A percentile compares a stretch with the other conserved stretches of the same genome.
These are phyloP conservation scores for Micronisus gabar DNA, from an alignment of 2,113 vertebrate genomes.

Conservation along the genomic window DNA sequence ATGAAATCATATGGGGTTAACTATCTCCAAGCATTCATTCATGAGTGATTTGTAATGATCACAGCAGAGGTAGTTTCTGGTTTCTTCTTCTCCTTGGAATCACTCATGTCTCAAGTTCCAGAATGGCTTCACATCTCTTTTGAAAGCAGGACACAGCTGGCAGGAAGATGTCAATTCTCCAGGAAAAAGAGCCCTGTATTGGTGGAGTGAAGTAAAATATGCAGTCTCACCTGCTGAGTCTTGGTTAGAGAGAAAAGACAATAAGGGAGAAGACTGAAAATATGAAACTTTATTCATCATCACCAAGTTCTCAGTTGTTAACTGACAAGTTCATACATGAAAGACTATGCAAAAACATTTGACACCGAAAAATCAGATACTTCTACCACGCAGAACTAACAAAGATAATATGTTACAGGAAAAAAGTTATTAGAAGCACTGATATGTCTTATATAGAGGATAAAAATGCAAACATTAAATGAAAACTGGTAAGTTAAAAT, in stretches of 20 bases:
- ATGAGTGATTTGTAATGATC: not conserved
- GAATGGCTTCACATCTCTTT: not conserved
- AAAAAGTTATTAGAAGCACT: not conserved
- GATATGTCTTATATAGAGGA: not conserved
- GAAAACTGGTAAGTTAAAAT: conserved; percentile 9
- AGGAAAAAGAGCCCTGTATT: not conserved
- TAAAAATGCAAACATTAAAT: not conserved
- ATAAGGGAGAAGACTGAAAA: not conserved
- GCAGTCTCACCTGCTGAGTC: not conserved
- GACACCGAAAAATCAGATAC: not conserved
- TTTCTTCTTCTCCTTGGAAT: conserved; percentile 20
- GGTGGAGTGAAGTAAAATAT: not conserved
- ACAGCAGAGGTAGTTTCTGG: not conserved
- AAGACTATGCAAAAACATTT: not conserved
- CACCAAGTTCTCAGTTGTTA: not conserved
- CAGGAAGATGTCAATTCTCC: not conserved
- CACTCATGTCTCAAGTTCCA: not conserved
- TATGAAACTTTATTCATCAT: not conserved
- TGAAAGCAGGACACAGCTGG: not conserved
- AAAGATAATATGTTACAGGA: not conserved
- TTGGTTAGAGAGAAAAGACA: conserved; percentile 10
- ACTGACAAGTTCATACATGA: conserved; percentile 1
- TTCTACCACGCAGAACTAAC: not conserved
- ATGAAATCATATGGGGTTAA: conserved; percentile 1
- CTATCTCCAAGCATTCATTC: not conserved